Evolutionary conservation across 2,797 vertebrate species (phyloP), one percentile per base, ranked within the genome.

Genomic region (Propithecus deckenii): DNA sequence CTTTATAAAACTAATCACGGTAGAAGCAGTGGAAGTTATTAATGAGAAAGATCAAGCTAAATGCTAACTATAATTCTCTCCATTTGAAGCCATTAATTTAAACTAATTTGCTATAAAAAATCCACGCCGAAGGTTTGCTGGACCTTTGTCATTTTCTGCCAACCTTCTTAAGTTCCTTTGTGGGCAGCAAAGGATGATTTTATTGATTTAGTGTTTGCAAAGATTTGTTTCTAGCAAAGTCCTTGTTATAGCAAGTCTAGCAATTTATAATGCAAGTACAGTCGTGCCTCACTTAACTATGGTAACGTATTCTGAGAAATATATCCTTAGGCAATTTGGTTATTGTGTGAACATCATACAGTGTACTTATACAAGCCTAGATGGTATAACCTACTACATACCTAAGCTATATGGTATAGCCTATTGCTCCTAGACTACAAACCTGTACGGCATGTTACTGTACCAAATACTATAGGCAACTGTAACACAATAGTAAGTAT

Each of bases 141-240:
- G 55, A 75, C 72, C 72, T 88, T 96, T 32, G 30, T 96, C 6
- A 72, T 69, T 96, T 98, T 93, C 57, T 95, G 32, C 22, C 80
- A 93, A 90, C 81, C 71, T 83, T 28, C 46, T 97, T 94, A 93
- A 74, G 81, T 97, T 65, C 59, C 76, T 63, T 75, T 32, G 79
- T 89, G 74, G 17, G 1, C 9, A 61, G 2, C 67, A 94, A 97
- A 96, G 41, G 20, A 89, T 35, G 80, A 94, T 91, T 80, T 67
- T 97, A 96, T 86, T 95, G 91, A 97, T 94, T 96, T 94, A 74
- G 17, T 92, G 76, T 94, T 96, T 94, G 41, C 35, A 96, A 83
- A 96, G 59, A 92, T 91, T 89, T 96, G 17, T 98, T 32, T 94
- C 75, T 85, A 95, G 72, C 48, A 75, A 96, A 89, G 84, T 43